Evolutionary conservation across 1,140 invertebrate genomes (phyloP), one percentile per base, ranked within the genome.

Genomic region (Chironomus tepperi): DNA sequence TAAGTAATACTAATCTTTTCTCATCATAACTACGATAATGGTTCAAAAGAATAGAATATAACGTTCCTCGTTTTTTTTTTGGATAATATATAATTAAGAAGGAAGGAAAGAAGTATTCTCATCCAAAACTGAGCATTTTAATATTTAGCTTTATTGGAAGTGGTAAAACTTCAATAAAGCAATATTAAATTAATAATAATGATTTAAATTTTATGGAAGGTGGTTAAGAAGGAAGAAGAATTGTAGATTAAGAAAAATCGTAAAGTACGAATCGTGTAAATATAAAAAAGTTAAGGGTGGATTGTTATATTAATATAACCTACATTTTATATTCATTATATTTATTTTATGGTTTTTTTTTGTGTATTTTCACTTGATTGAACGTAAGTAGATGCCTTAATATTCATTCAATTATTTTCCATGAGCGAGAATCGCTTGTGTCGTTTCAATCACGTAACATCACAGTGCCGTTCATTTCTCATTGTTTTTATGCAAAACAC

Each of bases 291-390:
- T 34, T 34, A 34, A 34, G 5, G 24, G 47, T 5, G 15, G n/a
- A 57, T 12, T 57, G 8, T 57, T 57, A n/a, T 57, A 57, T 57
- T 57, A 57, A 15, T 57, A 57, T 57, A 57, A 57, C 47, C 47
- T 57, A 57, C 47, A 57, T n/a, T 57, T 57, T 57, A 57, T 57
- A n/a, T 57, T 57, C 47, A 57, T 57, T 57, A 57, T 57, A 57
- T 47, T 47, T 47, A 47, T 47, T 57, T 57, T 57, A 57, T 57
- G n/a, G 10, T 12, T n/a, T n/a, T 47, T n/a, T 8, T 47, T 47
- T 47, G n/a, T 57, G n/a, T 10, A 47, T 47, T 47, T 47, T 57
- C 24, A 34, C 24, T 34, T 5, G n/a, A n/a, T 57, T 57, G n/a
- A 57, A 57, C 12, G n/a, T 57, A n/a, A 12, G n/a, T 57, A 57